Percentiles rank a stretch among this genome's conserved stretches.
These are phyloP conservation scores for Eilema sororculum DNA, from an alignment of 2,888 invertebrate species.

Conservation along the genomic window DNA sequence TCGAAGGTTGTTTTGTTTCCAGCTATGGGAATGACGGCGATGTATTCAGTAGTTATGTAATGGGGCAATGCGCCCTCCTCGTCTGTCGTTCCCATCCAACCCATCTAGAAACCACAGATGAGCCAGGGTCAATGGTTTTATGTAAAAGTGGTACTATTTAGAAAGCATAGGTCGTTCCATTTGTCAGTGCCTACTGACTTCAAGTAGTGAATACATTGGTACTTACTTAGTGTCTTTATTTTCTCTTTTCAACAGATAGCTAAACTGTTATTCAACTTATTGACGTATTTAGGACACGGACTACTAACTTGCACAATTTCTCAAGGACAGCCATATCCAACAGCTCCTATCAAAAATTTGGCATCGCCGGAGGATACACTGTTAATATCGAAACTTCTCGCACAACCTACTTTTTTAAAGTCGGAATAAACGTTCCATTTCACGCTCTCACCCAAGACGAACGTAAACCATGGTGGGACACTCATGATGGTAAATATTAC, in stretches of 20 bases:
- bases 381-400: slow-evolving; percentile 33
- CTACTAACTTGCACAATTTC: slow-evolving; percentile 14
- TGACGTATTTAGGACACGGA: slow-evolving; percentile 22
- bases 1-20: too few relatives aligned
- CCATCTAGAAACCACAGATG: too few relatives aligned
- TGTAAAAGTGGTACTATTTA: not conserved
- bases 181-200: not conserved
- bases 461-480: slow-evolving; percentile 38
- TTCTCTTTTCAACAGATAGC: not conserved
- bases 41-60: too few relatives aligned
- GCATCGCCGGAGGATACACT: slow-evolving; percentile 28
- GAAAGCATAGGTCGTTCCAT: not conserved
- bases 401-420: slow-evolving; percentile 17
- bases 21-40: too few relatives aligned
- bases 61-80: too few relatives aligned
- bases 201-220: too few relatives aligned
- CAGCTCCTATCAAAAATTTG: slow-evolving; percentile 24
- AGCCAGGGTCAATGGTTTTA: too few relatives aligned
- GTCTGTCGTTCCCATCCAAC: too few relatives aligned
- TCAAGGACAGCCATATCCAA: slow-evolving; percentile 17
- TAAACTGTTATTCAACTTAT: slow-evolving; percentile 17
- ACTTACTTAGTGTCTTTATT: slow-evolving; percentile 3
- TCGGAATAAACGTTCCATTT: slow-evolving; percentile 21
- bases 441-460: slow-evolving; percentile 19
- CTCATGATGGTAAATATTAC: slow-evolving; percentile 57